Base-by-base conservation (phyloP, 2,888 invertebrate genomes). In the Cryptus armator region DNA sequence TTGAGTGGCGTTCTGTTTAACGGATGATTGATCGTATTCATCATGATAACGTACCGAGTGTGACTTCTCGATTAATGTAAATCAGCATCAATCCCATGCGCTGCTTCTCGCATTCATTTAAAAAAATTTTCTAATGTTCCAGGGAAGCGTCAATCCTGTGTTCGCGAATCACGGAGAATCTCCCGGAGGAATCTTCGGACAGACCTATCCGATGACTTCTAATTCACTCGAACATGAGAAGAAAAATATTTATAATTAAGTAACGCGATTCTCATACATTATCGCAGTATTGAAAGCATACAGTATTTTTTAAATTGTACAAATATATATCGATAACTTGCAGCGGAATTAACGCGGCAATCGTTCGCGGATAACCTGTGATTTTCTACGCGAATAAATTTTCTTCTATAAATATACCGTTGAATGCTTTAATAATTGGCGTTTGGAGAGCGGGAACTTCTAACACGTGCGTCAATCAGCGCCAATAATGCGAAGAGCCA, bases 401-500 rank as follows among this genome's bases (percentile, higher is more conserved):
- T 62, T 56, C 32, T 59, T 46, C 16, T 56, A 53, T 56, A 59
- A 59, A 72, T 14, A 72, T 19, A n/a, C 12, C 14, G n/a, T 19
- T 7, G 19, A 72, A 74, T 59, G 62, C 12, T 81, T 72, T 68
- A 68, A 72, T 67, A 68, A 84, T 68, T 81, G 67, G 59, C 19
- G 48, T 68, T 48, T 74, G 12, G 43, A 48, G 62, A 51, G 67
- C 19, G 16, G 59, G 46, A 0, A 64, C 51, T 68, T 51, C 10
- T 43, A 70, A 64, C 72, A 67, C 82, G 86, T 82, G 71, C 64
- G 83, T 89, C 90, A 91, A 91, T 91, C 90, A 91, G 85, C 71
- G 84, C 80, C 88, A 91, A 90, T 91, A 86, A 90, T 89, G 67
- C 68, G 80, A 87, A 82, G 83, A 89, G 89, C 87, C 86, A 76